Evolutionary conservation across 2,888 invertebrate genomes (phyloP).

Genomic region (Eristalis pertinax): DNA sequence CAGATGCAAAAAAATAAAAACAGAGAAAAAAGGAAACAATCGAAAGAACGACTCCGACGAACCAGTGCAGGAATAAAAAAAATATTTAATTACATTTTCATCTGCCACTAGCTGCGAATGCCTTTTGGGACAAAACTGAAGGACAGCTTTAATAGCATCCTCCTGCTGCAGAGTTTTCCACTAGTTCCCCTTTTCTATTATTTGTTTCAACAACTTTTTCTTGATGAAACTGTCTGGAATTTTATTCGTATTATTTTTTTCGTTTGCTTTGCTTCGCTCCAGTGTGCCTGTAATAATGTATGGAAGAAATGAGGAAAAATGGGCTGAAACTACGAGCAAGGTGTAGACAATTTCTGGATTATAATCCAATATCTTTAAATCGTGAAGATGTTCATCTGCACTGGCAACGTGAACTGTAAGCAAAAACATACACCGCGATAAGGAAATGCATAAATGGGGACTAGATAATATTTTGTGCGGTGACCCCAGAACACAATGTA

Average conservation of each 20-base stretch:
- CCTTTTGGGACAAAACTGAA: slow-evolving; percentile 32
- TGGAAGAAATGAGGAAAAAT: neutral
- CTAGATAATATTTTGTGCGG: slow-evolving; percentile 26
- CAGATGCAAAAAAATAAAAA: slow-evolving; percentile 8
- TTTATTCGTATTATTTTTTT: neutral
- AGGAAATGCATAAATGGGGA: slow-evolving; percentile 40
- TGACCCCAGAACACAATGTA: slow-evolving; percentile 37
- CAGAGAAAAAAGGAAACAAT: slow-evolving; percentile 26
- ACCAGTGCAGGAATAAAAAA: neutral
- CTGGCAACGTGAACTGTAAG: neutral
- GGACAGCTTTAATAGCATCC: slow-evolving; percentile 49
- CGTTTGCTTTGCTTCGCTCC: neutral
- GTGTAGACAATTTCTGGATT: neutral
- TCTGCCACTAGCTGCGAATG: slow-evolving; percentile 57
- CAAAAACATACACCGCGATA: neutral
- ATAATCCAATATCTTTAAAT: neutral
- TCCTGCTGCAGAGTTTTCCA: slow-evolving; percentile 14
- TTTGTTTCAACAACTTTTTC: slow-evolving; percentile 27
- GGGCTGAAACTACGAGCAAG: neutral
- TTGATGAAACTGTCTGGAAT: slow-evolving; percentile 39
- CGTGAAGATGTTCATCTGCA: neutral
- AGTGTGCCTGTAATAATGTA: slow-evolving; percentile 42
- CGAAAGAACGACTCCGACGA: slow-evolving; percentile 41
- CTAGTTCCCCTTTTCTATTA: slow-evolving; percentile 6
- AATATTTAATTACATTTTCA: slow-evolving; percentile 68